Evolutionary conservation across 2,113 vertebrate genomes (phyloP).

Genomic region (Cyanoramphus novaezelandiae): DNA sequence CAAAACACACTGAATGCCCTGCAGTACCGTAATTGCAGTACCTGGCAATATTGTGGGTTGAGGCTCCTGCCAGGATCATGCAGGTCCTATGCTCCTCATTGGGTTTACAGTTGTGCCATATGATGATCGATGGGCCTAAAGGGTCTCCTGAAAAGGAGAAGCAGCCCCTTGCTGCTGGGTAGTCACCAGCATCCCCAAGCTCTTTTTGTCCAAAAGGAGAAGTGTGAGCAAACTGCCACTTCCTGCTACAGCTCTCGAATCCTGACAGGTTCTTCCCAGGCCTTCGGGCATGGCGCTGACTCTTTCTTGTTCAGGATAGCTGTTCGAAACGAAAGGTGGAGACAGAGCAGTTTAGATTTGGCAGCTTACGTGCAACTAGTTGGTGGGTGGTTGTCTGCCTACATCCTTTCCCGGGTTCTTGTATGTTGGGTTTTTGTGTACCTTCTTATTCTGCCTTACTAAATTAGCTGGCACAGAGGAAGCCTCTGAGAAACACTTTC

Average conservation of each 20-base stretch:
- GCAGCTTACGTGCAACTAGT: neutral
- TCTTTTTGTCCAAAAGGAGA: neutral
- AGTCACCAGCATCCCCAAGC: neutral
- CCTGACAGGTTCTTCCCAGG: neutral
- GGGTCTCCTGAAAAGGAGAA: neutral
- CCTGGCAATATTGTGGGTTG: neutral
- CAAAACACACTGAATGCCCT: neutral
- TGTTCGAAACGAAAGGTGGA: neutral
- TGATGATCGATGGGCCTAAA: neutral
- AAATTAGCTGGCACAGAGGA: slow-evolving; percentile 34
- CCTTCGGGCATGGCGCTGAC: neutral
- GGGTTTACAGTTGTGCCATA: neutral
- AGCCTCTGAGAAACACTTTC: slow-evolving; percentile 38
- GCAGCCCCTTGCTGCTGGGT: neutral
- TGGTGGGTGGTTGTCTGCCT: neutral
- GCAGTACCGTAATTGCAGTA: neutral
- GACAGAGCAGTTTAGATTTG: neutral
- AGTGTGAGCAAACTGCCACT: neutral
- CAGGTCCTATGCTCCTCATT: neutral
- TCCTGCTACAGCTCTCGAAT: neutral
- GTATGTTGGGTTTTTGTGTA: neutral
- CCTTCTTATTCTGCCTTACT: slow-evolving; percentile 41
- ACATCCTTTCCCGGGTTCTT: neutral
- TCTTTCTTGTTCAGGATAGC: neutral
- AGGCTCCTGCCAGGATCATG: neutral